Percentiles rank a stretch among this genome's conserved stretches.
phyloP scores from a whole-genome alignment of 2,888 invertebrate species.

The Eupithecia insigniata region DNA sequence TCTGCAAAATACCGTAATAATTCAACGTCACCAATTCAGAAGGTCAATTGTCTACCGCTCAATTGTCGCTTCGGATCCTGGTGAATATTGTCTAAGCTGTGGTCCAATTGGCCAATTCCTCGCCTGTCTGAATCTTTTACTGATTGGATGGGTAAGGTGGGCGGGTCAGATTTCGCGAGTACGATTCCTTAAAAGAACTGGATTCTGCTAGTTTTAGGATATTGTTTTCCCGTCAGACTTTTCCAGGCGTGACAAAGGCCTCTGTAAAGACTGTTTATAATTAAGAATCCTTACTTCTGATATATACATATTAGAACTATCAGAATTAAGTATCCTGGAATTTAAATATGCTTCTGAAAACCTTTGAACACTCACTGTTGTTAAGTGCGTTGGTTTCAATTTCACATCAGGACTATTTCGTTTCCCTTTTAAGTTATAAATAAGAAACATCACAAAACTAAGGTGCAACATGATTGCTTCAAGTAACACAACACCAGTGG shows the following conservation, averaged over 20 bases:
- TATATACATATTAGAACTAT: no score
- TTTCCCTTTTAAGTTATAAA: background rate
- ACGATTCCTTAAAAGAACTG: background rate
- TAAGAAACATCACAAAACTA: background rate
- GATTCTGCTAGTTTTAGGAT: background rate
- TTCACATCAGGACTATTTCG: background rate
- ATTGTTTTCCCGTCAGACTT: no score
- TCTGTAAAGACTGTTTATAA: no score
- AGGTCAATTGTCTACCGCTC: constrained; percentile 33
- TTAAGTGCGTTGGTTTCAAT: background rate
- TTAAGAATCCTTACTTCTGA: no score
- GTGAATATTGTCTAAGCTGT: constrained; percentile 9
- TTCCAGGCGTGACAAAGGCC: no score
- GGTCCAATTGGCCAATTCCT: constrained; percentile 66
- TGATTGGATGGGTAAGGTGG: constrained; percentile 23
- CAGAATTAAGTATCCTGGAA: background rate
- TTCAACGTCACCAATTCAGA: constrained; percentile 20
- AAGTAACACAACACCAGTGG: constrained; percentile 40
- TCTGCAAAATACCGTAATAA: constrained; percentile 12
- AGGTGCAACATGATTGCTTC: constrained; percentile 3
- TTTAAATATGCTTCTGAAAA: background rate
- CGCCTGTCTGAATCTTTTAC: constrained; percentile 42
- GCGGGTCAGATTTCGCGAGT: constrained; percentile 14
- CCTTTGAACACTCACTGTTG: background rate
- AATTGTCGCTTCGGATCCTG: constrained; percentile 34